These are phyloP conservation scores for Eumaeus atala DNA, from an alignment of 1,140 invertebrate genomes.

Conservation along the genomic window DNA sequence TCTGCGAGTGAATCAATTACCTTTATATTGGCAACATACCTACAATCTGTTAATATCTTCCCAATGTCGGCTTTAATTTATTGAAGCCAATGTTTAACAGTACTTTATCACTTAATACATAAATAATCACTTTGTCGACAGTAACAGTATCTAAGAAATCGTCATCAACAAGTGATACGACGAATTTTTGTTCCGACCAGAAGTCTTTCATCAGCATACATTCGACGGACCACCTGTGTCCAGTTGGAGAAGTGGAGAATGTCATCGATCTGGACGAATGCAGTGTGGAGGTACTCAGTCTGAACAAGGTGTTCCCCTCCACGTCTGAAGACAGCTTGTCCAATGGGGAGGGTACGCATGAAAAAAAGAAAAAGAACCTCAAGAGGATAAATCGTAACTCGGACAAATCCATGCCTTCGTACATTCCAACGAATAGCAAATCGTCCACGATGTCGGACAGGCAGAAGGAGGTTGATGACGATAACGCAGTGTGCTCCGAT, in stretches of 20 bases:
- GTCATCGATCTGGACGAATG: conserved; percentile 47
- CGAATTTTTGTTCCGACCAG: conserved; percentile 40
- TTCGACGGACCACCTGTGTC: conserved; percentile 61
- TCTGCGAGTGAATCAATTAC: too few species aligned
- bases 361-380: conserved; percentile 38
- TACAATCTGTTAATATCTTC: too few species aligned
- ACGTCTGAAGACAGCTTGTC: conserved; percentile 65
- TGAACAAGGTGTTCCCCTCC: conserved; percentile 61
- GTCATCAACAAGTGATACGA: conserved; percentile 36
- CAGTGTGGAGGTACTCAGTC: conserved; percentile 61
- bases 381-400: conserved; percentile 32
- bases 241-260: conserved; percentile 40
- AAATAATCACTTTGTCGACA: conserved; percentile 22
- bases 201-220: conserved; percentile 68
- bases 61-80: too few species aligned
- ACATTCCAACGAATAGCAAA: conserved; percentile 55
- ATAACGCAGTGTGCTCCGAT: conserved; percentile 51
- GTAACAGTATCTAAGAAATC: conserved; percentile 60
- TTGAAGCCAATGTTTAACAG: too few species aligned
- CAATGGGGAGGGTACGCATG: conserved; percentile 48
- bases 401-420: conserved; percentile 29
- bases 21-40: too few species aligned
- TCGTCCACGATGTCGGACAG: conserved; percentile 45
- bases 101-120: background rate
- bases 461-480: conserved; percentile 39